Conservation (phyloP, 2,797 vertebrate genomes). For the Phalanger gymnotis region DNA sequence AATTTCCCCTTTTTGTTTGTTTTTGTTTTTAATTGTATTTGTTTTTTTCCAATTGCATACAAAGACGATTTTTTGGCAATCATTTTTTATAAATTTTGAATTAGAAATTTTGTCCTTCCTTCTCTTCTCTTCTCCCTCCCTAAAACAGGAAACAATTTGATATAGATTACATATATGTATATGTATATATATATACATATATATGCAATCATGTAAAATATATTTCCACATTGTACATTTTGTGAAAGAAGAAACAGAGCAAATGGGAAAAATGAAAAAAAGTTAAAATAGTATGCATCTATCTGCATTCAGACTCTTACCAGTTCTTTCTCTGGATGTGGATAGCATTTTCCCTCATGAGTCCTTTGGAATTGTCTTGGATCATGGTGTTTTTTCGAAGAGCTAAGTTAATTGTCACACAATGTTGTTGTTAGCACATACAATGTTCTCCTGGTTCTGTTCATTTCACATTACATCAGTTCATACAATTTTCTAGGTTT, state of each 20-base stretch:
- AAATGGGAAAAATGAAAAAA: not conserved
- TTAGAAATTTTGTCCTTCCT: not conserved
- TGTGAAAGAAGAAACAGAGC: not conserved
- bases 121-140: not conserved
- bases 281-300: not conserved
- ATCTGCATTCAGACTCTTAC: not conserved
- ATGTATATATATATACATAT: no score
- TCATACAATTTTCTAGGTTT: not conserved
- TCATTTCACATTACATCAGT: not conserved
- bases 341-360: not conserved
- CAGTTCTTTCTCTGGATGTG: not conserved
- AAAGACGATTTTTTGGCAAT: not conserved
- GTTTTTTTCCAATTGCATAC: not conserved
- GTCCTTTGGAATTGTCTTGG: not conserved
- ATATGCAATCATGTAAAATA: not conserved
- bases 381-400: not conserved
- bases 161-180: not conserved
- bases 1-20: not conserved
- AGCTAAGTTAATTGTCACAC: not conserved
- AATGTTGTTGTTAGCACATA: not conserved
- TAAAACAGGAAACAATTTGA: not conserved
- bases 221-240: not conserved
- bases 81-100: not conserved
- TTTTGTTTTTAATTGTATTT: not conserved
- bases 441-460: not conserved